Conservation (phyloP, 92 coral and sea anemone genomes). For the Muricea muricata region DNA sequence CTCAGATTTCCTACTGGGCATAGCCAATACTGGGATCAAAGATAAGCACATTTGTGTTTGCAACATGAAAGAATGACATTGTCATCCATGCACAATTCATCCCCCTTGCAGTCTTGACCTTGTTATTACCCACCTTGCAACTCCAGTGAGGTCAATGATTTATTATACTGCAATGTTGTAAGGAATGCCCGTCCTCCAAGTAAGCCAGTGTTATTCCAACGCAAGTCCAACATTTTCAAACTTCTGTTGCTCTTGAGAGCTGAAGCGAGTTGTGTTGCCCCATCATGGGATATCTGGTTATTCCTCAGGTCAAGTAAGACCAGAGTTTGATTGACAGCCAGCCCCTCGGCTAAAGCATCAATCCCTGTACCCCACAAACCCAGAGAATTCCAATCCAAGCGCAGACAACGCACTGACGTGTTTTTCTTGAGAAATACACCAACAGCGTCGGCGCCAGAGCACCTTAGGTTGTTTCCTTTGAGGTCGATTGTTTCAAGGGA, state of each 20-base stretch:
- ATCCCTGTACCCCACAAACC: slow-evolving; percentile 97
- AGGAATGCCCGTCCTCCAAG: slow-evolving; percentile 94
- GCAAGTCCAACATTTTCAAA: slow-evolving; percentile 80
- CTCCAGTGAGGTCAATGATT: slow-evolving; percentile 79
- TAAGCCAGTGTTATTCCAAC: slow-evolving; percentile 95
- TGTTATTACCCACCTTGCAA: slow-evolving; percentile 97
- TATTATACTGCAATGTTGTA: slow-evolving; percentile 85
- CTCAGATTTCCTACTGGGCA: too few relatives aligned
- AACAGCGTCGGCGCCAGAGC: slow-evolving; percentile 88
- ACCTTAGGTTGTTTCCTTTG: slow-evolving; percentile 97
- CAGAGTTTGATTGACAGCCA: slow-evolving; percentile 86
- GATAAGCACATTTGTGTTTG: too few relatives aligned
- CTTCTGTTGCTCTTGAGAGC: slow-evolving; percentile 78
- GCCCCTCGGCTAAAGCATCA: slow-evolving; percentile 86
- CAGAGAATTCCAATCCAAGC: slow-evolving; percentile 92
- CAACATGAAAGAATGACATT: too few relatives aligned
- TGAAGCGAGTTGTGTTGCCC: slow-evolving; percentile 83
- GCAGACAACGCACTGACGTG: slow-evolving; percentile 75
- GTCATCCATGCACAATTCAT: too few relatives aligned
- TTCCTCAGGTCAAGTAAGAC: slow-evolving; percentile 88
- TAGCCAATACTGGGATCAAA: too few relatives aligned
- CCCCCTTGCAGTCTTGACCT: too few relatives aligned
- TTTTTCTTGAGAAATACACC: slow-evolving; percentile 92
- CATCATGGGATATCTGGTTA: slow-evolving; percentile 96
- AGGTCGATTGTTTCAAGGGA: slow-evolving; percentile 79